Conservation (phyloP, 64 coral and sea anemone genomes). For the Stichodactyla mertensii region DNA sequence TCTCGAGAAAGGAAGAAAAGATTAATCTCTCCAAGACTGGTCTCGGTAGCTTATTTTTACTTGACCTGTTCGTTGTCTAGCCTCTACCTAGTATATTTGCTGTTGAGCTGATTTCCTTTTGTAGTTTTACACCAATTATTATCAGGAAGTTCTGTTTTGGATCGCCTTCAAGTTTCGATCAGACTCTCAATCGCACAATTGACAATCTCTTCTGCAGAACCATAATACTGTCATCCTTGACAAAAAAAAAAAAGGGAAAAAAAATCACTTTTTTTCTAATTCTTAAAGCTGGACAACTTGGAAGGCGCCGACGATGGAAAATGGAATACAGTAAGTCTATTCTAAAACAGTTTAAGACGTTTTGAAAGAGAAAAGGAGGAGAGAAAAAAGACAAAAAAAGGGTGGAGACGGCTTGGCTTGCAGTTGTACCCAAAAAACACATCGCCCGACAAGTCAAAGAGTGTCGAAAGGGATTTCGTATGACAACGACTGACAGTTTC, state of each 20-base stretch:
- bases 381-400: neutral
- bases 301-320: neutral
- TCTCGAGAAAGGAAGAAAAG: slow-evolving; percentile 4
- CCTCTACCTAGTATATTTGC: neutral
- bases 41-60: slow-evolving; percentile 19
- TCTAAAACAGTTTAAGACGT: neutral
- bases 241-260: too few species aligned
- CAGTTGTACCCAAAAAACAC: neutral
- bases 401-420: neutral
- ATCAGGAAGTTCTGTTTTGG: neutral
- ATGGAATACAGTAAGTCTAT: slow-evolving; percentile 11
- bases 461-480: neutral
- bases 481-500: slow-evolving; percentile 13
- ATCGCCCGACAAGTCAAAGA: slow-evolving; percentile 11
- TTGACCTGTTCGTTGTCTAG: slow-evolving; percentile 3
- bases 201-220: neutral
- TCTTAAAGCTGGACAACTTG: neutral
- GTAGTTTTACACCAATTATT: neutral
- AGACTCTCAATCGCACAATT: neutral
- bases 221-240: too few species aligned
- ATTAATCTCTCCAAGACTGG: neutral
- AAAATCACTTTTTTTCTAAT: too few species aligned
- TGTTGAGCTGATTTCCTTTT: neutral
- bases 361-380: neutral
- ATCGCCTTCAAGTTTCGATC: neutral